These are phyloP conservation scores for Agrochola lota DNA, from an alignment of 2,888 invertebrate genomes.

Conservation along the genomic window DNA sequence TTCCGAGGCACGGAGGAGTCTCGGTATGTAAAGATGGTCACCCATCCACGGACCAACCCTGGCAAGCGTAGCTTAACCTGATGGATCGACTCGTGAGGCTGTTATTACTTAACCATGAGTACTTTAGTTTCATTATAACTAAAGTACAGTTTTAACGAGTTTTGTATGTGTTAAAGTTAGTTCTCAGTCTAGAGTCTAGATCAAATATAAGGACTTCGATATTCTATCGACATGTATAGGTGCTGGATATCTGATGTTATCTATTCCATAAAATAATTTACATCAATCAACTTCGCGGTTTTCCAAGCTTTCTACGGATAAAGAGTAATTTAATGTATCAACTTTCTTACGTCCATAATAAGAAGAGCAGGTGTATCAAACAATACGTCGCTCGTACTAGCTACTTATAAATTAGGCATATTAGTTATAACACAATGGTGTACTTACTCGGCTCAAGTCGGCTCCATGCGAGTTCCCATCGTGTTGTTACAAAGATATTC, in stretches of 20 bases:
- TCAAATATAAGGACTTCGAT: too few relatives aligned
- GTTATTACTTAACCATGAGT: too few relatives aligned
- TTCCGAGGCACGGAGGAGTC: too few relatives aligned
- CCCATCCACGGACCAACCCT: too few relatives aligned
- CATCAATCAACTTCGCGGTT: conserved; percentile 35
- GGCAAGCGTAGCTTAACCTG: too few relatives aligned
- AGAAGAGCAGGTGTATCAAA: conserved; percentile 59
- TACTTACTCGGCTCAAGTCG: conserved; percentile 39
- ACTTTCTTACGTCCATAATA: conserved; percentile 62
- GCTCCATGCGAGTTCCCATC: conserved; percentile 67
- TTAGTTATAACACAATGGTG: conserved; percentile 68
- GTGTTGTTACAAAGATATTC: conserved; percentile 66
- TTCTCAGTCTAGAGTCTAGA: background rate
- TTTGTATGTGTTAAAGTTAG: background rate
- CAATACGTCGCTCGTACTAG: conserved; percentile 55
- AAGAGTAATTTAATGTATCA: conserved; percentile 51
- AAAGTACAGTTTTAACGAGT: background rate
- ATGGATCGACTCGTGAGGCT: too few relatives aligned
- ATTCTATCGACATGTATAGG: background rate
- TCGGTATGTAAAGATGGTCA: too few relatives aligned
- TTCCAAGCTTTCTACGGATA: conserved; percentile 62
- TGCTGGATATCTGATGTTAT: background rate
- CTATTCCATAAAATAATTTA: conserved; percentile 38
- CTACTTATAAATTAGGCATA: conserved; percentile 67
- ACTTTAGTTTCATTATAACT: background rate